Base-by-base conservation (phyloP, 1,140 invertebrate species). In the Drosophila asahinai region DNA sequence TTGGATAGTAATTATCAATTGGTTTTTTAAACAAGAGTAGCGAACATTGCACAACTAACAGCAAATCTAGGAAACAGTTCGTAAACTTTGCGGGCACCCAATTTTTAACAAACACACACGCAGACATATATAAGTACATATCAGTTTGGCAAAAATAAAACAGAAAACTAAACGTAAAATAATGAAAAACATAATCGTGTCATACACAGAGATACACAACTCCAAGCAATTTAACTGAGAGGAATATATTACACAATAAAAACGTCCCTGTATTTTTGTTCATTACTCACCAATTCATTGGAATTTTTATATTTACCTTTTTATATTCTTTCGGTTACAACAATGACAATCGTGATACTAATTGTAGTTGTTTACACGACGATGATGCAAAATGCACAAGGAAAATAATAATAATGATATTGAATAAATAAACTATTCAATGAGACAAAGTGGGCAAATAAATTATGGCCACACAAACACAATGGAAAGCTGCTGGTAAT, bases 351-450 rank as follows among this genome's bases (percentile, higher is more conserved):
- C 86, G 86, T 90, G 86, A 90, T 90, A 90, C 86, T 90, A 90
- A 90, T 90, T 90, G 86, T 90, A 90, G 86, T 90, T 91, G 86
- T 86, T 91, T 90, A 91, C 86, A 90, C 86, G 86, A 91, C 86
- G 81, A 89, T 82, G 83, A 89, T 86, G 78, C 81, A 81, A 82
- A 87, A 86, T 89, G 86, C 86, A 89, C 86, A 89, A 89, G 78
- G 81, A 89, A 81, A 84, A 87, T 80, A 86, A 80, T 81, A 77
- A 77, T 77, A 77, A 77, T 76, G 61, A 81, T 72, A 86, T 78
- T 89, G 71, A 73, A 78, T 73, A 86, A 77, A 81, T 81, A 82
- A 64, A 82, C 54, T 73, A 80, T 76, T 76, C 42, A 79, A 79
- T 62, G 76, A 60, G 74, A 49, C 48, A 70, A 61, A 66, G 76